Evolutionary conservation across 2,888 invertebrate genomes (phyloP).

Genomic region (Polymixis lichenea): DNA sequence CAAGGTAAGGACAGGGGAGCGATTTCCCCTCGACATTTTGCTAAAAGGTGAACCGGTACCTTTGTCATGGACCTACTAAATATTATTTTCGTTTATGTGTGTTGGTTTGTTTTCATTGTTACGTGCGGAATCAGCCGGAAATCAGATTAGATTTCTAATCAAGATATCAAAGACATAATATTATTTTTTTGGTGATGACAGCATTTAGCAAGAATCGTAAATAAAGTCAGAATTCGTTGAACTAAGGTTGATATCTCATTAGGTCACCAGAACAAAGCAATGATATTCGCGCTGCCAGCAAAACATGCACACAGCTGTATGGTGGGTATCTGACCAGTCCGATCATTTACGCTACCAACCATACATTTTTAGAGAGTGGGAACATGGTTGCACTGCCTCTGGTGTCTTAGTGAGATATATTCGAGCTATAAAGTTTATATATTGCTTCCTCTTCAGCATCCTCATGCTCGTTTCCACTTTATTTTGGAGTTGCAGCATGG

Average conservation of each 20-base stretch:
- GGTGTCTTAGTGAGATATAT: background rate
- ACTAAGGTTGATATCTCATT: background rate
- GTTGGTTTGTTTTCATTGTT: conserved; percentile 15
- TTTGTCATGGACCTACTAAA: conserved; percentile 4
- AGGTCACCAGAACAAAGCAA: too few species aligned
- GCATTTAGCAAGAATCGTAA: background rate
- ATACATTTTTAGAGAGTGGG: too few species aligned
- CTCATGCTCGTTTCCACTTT: background rate
- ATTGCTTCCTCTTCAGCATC: background rate
- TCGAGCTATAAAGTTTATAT: background rate
- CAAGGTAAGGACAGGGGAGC: conserved; percentile 62
- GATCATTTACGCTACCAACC: too few species aligned
- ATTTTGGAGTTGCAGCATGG: background rate
- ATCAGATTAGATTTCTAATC: conserved; percentile 39
- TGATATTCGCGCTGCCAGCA: too few species aligned
- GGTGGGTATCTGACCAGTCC: too few species aligned
- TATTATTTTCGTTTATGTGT: background rate
- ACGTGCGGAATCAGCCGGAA: conserved; percentile 20
- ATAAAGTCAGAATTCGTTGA: conserved; percentile 21
- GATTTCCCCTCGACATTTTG: conserved; percentile 74
- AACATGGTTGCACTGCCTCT: too few species aligned
- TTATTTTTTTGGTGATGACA: background rate
- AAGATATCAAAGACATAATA: background rate
- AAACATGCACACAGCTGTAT: too few species aligned
- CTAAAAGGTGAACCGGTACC: conserved; percentile 57